phyloP scores from a whole-genome alignment of 2,888 invertebrate species.

The Campaea margaritaria region DNA sequence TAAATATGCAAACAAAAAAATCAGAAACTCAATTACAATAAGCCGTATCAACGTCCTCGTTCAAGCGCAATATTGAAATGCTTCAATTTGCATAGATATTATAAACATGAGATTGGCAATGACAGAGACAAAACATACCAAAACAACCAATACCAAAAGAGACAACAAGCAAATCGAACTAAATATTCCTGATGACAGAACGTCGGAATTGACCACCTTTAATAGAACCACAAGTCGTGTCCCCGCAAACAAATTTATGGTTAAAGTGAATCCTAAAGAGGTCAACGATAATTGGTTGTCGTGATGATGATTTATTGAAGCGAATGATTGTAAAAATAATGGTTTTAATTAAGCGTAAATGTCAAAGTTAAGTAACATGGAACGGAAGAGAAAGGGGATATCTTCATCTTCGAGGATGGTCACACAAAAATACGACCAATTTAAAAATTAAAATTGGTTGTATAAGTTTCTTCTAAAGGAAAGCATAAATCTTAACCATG shows the following conservation, averaged over 20 bases:
- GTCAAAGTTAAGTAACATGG: conserved; percentile 36
- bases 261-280: conserved; percentile 29
- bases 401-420: conserved; percentile 10
- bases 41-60: conserved; percentile 61
- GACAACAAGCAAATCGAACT: conserved; percentile 27
- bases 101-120: conserved; percentile 69
- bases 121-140: conserved; percentile 51
- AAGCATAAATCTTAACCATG: conserved; percentile 5
- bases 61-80: conserved; percentile 75
- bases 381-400: conserved; percentile 29
- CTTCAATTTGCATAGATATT: conserved; percentile 79
- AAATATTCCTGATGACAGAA: conserved; percentile 12
- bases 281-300: conserved; percentile 41
- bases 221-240: conserved; percentile 36
- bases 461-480: conserved; percentile 1
- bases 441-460: conserved; percentile 8
- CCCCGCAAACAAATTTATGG: conserved; percentile 32
- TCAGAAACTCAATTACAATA: conserved; percentile 70
- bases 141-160: conserved; percentile 44
- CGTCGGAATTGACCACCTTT: conserved; percentile 32
- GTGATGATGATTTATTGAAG: conserved; percentile 42
- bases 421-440: conserved; percentile 3
- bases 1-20: conserved; percentile 57
- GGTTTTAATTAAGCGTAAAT: conserved; percentile 49
- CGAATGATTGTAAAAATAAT: conserved; percentile 51